Conservation (phyloP, 2,888 invertebrate species). For the Esperia sulphurella region DNA sequence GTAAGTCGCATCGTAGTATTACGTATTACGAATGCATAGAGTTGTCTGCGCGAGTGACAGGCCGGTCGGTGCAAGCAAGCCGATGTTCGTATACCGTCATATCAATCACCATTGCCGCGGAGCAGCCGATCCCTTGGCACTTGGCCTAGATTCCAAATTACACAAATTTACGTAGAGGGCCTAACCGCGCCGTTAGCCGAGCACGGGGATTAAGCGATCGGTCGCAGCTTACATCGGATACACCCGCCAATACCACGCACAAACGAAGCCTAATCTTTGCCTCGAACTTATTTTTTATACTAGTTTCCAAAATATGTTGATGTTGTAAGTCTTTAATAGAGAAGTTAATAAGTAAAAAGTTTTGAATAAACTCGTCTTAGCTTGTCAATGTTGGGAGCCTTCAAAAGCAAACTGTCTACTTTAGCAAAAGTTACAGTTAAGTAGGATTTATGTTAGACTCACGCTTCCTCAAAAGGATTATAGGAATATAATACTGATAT, state of each 20-base stretch:
- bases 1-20: neutral
- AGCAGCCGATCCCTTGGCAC: slow-evolving; percentile 73
- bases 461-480: slow-evolving; percentile 65
- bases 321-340: slow-evolving; percentile 64
- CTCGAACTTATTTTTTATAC: slow-evolving; percentile 22
- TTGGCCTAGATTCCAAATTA: slow-evolving; percentile 78
- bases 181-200: slow-evolving; percentile 63
- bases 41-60: slow-evolving; percentile 45
- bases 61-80: slow-evolving; percentile 39
- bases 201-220: slow-evolving; percentile 63
- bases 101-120: slow-evolving; percentile 74
- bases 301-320: slow-evolving; percentile 30
- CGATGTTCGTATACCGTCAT: slow-evolving; percentile 61
- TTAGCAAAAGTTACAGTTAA: slow-evolving; percentile 69
- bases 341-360: slow-evolving; percentile 74
- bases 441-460: slow-evolving; percentile 73
- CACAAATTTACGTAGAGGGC: slow-evolving; percentile 75
- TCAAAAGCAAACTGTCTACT: slow-evolving; percentile 71
- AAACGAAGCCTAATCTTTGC: slow-evolving; percentile 51
- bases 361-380: slow-evolving; percentile 67
- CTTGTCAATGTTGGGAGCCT: slow-evolving; percentile 68
- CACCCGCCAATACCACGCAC: slow-evolving; percentile 62
- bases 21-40: slow-evolving; percentile 58
- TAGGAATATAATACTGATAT: slow-evolving; percentile 58
- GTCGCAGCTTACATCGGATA: slow-evolving; percentile 64